These are phyloP conservation scores for Castor canadensis DNA, from an alignment of 2,113 vertebrate genomes.

Conservation along the genomic window DNA sequence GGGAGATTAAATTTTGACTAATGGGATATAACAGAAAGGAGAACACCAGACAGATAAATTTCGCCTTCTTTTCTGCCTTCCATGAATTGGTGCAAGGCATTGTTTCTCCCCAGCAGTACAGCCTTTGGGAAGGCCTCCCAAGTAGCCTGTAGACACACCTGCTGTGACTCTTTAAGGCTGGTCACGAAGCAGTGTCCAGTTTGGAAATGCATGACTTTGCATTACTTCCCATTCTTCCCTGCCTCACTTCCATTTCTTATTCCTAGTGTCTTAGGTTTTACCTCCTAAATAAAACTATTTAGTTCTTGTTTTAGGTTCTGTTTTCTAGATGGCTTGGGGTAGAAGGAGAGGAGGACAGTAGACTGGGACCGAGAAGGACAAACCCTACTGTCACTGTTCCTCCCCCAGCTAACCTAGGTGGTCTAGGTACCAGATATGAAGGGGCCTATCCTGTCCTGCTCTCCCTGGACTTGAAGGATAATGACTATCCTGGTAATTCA, in stretches of 20 bases:
- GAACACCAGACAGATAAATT: not conserved
- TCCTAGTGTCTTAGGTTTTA: not conserved
- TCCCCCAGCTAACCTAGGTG: not conserved
- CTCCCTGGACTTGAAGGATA: not conserved
- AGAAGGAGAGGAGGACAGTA: not conserved
- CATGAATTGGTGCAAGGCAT: not conserved
- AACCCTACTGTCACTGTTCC: not conserved
- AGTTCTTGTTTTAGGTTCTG: not conserved
- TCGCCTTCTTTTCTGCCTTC: not conserved
- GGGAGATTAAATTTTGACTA: not conserved
- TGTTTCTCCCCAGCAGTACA: not conserved
- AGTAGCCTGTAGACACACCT: not conserved
- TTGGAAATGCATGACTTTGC: not conserved
- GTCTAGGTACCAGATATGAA: not conserved
- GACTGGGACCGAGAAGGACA: not conserved
- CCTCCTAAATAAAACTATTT: slow-evolving; percentile 44
- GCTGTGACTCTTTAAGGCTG: not conserved
- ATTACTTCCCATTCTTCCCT: not conserved
- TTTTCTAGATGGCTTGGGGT: not conserved
- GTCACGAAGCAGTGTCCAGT: not conserved
- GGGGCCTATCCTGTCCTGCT: not conserved
- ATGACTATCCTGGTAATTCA: not conserved
- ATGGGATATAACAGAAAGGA: not conserved
- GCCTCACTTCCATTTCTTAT: not conserved
- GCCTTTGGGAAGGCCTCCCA: too few species aligned